Conservation (phyloP, 1,140 invertebrate genomes). For the Micrasema longulum region DNA sequence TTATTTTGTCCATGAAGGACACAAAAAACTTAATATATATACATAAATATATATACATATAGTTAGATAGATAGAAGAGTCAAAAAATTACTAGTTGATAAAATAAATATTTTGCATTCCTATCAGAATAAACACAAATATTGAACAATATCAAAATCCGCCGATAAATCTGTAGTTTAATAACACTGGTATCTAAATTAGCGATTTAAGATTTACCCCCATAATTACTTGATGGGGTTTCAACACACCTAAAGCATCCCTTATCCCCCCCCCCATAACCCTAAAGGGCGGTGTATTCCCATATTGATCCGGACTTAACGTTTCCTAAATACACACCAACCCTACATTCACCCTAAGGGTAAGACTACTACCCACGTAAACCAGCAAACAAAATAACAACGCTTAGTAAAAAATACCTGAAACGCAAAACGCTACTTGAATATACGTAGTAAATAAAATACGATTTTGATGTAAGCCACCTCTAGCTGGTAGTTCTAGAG, state of each 20-base stretch:
- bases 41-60: no score
- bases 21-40: no score
- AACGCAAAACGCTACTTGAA: not conserved
- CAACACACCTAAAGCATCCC: constrained; percentile 17
- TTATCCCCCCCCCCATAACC: constrained; percentile 3
- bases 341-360: constrained; percentile 25
- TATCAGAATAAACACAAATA: no score
- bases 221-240: constrained; percentile 31
- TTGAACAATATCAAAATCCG: no score
- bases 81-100: no score
- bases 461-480: no score
- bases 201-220: constrained; percentile 7
- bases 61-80: no score
- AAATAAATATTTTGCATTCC: no score
- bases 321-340: constrained; percentile 37
- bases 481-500: no score
- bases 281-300: constrained; percentile 37
- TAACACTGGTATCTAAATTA: constrained; percentile 2
- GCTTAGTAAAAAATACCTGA: not conserved
- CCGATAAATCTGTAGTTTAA: not conserved
- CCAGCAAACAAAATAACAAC: not conserved
- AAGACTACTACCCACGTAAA: not conserved
- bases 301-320: constrained; percentile 38
- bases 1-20: no score
- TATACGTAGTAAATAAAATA: no score